phyloP scores from a whole-genome alignment of 2,797 vertebrate species.

The Hypotaenidia philippensis region DNA sequence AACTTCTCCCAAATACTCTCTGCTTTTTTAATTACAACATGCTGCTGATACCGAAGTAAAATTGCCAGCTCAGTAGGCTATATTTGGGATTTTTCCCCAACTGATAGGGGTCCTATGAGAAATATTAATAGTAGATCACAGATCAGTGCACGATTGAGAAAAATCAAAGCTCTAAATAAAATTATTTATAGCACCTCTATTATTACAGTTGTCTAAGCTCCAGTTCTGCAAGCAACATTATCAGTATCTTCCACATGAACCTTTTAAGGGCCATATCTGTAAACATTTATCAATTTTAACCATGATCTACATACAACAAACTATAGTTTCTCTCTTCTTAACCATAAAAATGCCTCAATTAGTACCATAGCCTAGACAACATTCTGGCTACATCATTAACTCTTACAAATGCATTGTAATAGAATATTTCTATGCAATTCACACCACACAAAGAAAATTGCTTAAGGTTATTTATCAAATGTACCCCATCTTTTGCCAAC shows the following conservation, averaged over 20 bases:
- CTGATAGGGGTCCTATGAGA: background rate
- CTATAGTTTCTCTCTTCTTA: background rate
- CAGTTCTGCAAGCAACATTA: background rate
- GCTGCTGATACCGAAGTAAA: background rate
- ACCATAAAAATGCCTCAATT: background rate
- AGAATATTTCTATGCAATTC: background rate
- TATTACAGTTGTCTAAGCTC: background rate
- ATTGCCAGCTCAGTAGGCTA: background rate
- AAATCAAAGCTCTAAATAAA: background rate
- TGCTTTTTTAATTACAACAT: background rate
- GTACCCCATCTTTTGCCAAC: background rate
- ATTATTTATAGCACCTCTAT: background rate
- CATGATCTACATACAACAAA: background rate
- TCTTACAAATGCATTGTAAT: background rate
- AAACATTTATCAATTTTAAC: background rate
- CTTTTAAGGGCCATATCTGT: accelerated
- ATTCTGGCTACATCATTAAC: background rate
- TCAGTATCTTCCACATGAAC: background rate
- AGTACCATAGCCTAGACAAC: background rate
- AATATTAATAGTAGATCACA: background rate
- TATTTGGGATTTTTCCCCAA: background rate
- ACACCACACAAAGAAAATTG: background rate
- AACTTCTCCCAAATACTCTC: background rate
- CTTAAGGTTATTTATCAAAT: background rate
- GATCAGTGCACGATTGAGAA: background rate